phyloP scores from a whole-genome alignment of 2,888 invertebrate species.

The Chloromyia formosa region DNA sequence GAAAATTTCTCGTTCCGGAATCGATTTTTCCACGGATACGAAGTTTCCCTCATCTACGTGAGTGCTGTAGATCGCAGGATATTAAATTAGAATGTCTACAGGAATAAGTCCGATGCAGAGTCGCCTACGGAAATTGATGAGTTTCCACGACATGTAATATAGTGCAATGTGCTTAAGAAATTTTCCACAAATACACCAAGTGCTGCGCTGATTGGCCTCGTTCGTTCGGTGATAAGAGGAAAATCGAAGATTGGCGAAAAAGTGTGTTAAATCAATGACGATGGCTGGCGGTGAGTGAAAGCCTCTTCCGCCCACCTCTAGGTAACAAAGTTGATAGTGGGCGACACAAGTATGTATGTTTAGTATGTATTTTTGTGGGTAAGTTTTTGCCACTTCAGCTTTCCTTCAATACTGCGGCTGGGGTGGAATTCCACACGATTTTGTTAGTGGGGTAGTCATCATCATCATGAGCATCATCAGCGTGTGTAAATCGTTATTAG shows the following conservation, averaged over 20 bases:
- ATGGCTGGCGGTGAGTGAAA: slow-evolving; percentile 47
- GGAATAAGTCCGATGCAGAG: background rate
- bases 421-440: slow-evolving; percentile 15
- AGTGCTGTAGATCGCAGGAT: slow-evolving; percentile 28
- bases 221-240: slow-evolving; percentile 1
- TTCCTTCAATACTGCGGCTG: background rate
- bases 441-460: slow-evolving; percentile 39
- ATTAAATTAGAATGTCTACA: slow-evolving; percentile 28
- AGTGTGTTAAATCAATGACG: slow-evolving; percentile 48
- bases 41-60: background rate
- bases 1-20: slow-evolving; percentile 20
- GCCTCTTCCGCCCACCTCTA: slow-evolving; percentile 6
- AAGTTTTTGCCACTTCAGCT: slow-evolving; percentile 19
- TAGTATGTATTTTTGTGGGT: slow-evolving; percentile 10
- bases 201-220: slow-evolving; percentile 4
- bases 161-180: background rate
- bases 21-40: slow-evolving; percentile 38
- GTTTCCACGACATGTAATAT: background rate
- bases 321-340: slow-evolving; percentile 12
- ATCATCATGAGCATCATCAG: background rate
- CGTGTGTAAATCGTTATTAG: background rate
- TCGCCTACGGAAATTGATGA: background rate
- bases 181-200: background rate
- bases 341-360: slow-evolving; percentile 22
- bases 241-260: slow-evolving; percentile 41